Conservation (phyloP, 2,797 vertebrate species). For the Gambelia wislizenii region DNA sequence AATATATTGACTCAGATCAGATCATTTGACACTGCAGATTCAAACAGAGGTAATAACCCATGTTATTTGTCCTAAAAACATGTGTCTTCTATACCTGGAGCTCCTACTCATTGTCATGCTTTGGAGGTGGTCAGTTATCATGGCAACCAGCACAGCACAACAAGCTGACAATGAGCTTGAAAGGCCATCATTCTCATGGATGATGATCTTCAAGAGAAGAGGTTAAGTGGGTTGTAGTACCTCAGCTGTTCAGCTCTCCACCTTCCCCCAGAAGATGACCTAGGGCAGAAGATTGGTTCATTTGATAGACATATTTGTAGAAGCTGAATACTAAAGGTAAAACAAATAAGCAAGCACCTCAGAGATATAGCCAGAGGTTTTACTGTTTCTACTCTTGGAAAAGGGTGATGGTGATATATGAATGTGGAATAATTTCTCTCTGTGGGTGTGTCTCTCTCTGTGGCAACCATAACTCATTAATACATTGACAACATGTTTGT, state of each 20-base stretch:
- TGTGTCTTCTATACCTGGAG: neutral
- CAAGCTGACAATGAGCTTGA: neutral
- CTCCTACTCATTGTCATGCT: neutral
- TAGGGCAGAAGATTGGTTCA: neutral
- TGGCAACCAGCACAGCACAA: rapidly evolving
- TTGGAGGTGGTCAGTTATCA: neutral
- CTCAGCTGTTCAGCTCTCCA: neutral
- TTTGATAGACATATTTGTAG: neutral
- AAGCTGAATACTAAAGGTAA: neutral
- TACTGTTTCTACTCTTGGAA: neutral
- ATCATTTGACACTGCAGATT: neutral
- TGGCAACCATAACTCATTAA: too few relatives aligned
- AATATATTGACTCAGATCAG: neutral
- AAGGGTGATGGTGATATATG: neutral
- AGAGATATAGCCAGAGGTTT: neutral
- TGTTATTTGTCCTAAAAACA: slow-evolving; percentile 11
- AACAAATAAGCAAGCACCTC: neutral
- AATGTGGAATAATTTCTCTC: neutral
- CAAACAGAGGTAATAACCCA: neutral
- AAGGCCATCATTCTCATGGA: neutral
- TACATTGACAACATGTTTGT: too few relatives aligned
- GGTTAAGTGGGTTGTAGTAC: neutral
- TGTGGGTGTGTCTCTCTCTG: neutral
- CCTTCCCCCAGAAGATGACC: neutral
- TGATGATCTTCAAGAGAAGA: neutral